Conservation (phyloP, 2,888 invertebrate genomes). For the Patella pellucida region DNA sequence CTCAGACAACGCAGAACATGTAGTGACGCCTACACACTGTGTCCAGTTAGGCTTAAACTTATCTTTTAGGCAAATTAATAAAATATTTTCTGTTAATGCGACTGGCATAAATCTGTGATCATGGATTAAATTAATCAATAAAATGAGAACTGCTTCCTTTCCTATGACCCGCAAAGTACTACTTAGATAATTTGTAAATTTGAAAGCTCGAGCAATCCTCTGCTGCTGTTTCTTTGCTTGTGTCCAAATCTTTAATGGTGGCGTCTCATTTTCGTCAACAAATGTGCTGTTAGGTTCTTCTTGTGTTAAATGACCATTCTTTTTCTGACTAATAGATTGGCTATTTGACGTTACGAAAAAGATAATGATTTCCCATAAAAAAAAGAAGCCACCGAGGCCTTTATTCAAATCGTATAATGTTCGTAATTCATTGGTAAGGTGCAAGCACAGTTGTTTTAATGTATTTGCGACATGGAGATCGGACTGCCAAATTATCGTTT, state of each 20-base stretch:
- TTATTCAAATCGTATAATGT: no score
- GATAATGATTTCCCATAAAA: no score
- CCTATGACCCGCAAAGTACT: background rate
- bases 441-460: no score
- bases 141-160: background rate
- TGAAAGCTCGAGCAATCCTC: background rate
- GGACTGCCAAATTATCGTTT: background rate
- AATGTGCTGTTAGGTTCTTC: background rate
- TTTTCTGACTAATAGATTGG: background rate
- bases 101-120: background rate
- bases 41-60: background rate
- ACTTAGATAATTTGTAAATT: no score
- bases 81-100: background rate
- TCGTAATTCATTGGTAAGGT: no score
- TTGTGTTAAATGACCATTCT: background rate
- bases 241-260: constrained; percentile 1
- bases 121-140: background rate
- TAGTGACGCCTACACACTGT: constrained; percentile 4
- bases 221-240: background rate
- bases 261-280: background rate
- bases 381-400: no score
- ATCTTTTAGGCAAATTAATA: background rate
- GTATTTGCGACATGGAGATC: no score
- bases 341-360: background rate
- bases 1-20: background rate